phyloP scores from a whole-genome alignment of 2,888 invertebrate species.

The Meghimatium bilineatum region DNA sequence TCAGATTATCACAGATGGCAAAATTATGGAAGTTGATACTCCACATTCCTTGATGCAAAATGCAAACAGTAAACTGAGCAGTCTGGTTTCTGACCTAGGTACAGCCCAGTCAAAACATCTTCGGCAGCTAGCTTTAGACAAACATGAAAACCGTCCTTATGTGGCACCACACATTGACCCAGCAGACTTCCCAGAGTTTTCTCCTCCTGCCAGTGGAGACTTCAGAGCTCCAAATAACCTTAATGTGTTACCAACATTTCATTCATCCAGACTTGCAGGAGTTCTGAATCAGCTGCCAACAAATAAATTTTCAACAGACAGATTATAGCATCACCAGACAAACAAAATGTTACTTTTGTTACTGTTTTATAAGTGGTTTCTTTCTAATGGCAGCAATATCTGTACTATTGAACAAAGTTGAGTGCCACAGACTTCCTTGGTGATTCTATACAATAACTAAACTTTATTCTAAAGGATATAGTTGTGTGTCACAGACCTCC shows the following conservation, averaged over 20 bases:
- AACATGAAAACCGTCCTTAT: constrained; percentile 61
- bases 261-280: constrained; percentile 59
- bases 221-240: constrained; percentile 53
- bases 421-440: background rate
- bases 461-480: no score
- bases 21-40: constrained; percentile 86
- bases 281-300: constrained; percentile 61
- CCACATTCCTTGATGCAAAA: constrained; percentile 81
- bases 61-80: constrained; percentile 52
- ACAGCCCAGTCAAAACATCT: constrained; percentile 52
- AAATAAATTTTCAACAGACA: constrained; percentile 61
- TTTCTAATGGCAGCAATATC: background rate
- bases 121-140: constrained; percentile 55
- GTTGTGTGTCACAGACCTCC: no score
- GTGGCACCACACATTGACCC: constrained; percentile 58
- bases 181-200: constrained; percentile 53
- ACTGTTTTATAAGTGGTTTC: background rate
- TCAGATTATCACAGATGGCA: constrained; percentile 79
- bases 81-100: constrained; percentile 57
- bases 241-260: constrained; percentile 59
- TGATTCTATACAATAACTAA: no score
- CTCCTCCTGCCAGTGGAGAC: constrained; percentile 42
- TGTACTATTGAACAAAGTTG: background rate
- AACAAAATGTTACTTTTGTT: background rate
- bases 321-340: constrained; percentile 48